Conservation (phyloP, 2,797 vertebrate species). For the Sebastes flavidus region DNA sequence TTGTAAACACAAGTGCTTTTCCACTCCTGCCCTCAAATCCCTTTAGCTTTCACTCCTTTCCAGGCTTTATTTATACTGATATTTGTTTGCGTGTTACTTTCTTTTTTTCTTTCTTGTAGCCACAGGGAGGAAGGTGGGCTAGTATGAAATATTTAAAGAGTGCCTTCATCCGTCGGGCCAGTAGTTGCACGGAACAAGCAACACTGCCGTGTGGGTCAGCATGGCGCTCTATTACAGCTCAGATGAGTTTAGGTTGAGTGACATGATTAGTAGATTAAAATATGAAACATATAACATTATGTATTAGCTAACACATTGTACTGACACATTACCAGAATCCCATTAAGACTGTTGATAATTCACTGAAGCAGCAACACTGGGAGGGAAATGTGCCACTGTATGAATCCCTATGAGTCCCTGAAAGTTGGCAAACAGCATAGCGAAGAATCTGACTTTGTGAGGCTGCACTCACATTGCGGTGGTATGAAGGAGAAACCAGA, state of each 20-base stretch:
- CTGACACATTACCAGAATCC: constrained; percentile 8
- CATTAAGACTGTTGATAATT: constrained; percentile 30
- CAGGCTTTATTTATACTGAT: constrained; percentile 43
- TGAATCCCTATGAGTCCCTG: neutral
- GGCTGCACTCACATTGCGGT: neutral
- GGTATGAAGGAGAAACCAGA: neutral
- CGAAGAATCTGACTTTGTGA: constrained; percentile 9
- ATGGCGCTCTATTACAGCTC: constrained; percentile 23
- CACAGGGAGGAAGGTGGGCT: constrained; percentile 49
- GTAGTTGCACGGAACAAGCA: constrained; percentile 28
- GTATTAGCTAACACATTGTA: constrained; percentile 4
- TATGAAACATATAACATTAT: constrained; percentile 9
- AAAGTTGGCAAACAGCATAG: constrained; percentile 4
- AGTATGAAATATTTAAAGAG: constrained; percentile 72
- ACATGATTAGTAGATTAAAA: constrained; percentile 15
- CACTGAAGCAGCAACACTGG: neutral
- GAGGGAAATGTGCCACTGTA: constrained; percentile 4
- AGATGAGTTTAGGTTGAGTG: constrained; percentile 9
- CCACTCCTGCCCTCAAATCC: constrained; percentile 23
- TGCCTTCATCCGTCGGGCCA: constrained; percentile 23
- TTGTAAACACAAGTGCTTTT: constrained; percentile 36
- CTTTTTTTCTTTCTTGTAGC: constrained; percentile 35
- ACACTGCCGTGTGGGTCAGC: constrained; percentile 20
- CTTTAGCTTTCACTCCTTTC: constrained; percentile 15
- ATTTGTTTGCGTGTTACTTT: constrained; percentile 53